Conservation (phyloP, 2,797 vertebrate genomes). For the Chelon labrosus region DNA sequence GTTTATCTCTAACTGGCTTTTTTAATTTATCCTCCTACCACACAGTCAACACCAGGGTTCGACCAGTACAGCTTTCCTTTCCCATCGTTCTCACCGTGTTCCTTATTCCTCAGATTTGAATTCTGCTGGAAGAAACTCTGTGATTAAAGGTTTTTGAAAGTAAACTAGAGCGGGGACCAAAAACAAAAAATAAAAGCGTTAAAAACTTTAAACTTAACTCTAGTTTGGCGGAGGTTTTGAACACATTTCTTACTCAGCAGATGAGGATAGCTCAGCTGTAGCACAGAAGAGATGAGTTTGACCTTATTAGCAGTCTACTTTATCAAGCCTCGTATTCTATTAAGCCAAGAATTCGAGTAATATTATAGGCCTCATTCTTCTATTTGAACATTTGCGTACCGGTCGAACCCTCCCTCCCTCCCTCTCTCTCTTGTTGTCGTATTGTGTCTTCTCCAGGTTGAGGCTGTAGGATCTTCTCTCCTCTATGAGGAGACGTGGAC, state of each 20-base stretch:
- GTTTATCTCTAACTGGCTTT: background rate
- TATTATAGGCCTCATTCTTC: background rate
- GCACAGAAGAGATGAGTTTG: too few relatives aligned
- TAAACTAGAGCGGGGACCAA: background rate
- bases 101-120: too few relatives aligned
- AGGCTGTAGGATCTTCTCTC: constrained; percentile 91
- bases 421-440: background rate
- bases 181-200: background rate
- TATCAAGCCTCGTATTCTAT: too few relatives aligned
- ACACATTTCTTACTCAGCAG: background rate
- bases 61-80: constrained; percentile 5
- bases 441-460: constrained; percentile 2
- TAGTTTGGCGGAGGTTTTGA: background rate
- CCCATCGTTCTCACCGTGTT: too few relatives aligned
- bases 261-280: too few relatives aligned
- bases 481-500: constrained; percentile 87
- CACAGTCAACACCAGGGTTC: constrained; percentile 23
- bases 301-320: too few relatives aligned
- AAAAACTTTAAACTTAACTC: background rate
- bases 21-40: background rate
- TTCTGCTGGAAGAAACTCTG: too few relatives aligned
- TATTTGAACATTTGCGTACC: background rate
- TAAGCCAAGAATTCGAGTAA: too few relatives aligned
- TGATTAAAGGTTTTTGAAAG: background rate
- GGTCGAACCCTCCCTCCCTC: constrained; percentile 15